These are phyloP conservation scores for Poecilia latipinna DNA, from an alignment of 2,113 vertebrate genomes.

Conservation along the genomic window DNA sequence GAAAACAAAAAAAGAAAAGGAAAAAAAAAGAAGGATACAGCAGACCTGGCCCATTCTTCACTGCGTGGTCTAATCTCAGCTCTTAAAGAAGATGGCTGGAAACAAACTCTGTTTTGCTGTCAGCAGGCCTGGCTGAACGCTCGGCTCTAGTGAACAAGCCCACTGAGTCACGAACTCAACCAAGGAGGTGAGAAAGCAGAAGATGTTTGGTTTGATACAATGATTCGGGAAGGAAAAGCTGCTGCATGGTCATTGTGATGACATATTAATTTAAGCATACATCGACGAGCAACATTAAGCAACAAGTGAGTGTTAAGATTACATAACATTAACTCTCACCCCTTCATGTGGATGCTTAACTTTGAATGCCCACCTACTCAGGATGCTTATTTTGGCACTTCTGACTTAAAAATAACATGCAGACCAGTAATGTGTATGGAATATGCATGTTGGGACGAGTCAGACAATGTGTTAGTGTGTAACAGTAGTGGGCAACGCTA, in stretches of 20 bases:
- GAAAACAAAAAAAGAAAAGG: conserved; percentile 18
- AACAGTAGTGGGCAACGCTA: too few relatives aligned
- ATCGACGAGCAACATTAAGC: too few relatives aligned
- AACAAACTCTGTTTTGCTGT: conserved; percentile 69
- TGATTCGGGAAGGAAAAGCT: conserved; percentile 30
- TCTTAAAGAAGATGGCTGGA: conserved; percentile 61
- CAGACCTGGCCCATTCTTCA: conserved; percentile 71
- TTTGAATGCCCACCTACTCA: too few relatives aligned
- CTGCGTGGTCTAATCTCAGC: conserved; percentile 74
- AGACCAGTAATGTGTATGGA: too few relatives aligned
- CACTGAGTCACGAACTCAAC: conserved; percentile 34
- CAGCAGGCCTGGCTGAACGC: conserved; percentile 57
- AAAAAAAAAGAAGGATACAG: neutral
- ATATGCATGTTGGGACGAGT: too few relatives aligned
- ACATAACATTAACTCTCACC: too few relatives aligned
- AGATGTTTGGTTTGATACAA: conserved; percentile 35
- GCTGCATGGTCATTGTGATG: conserved; percentile 1
- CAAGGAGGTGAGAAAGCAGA: conserved; percentile 20
- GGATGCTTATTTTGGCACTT: too few relatives aligned
- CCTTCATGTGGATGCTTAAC: too few relatives aligned
- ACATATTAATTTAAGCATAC: neutral
- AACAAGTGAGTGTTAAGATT: too few relatives aligned
- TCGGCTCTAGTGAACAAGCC: conserved; percentile 44
- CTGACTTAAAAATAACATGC: too few relatives aligned
- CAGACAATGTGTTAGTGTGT: too few relatives aligned